Base-by-base conservation (phyloP, 2,888 invertebrate genomes). In the Chydorus sphaericus region DNA sequence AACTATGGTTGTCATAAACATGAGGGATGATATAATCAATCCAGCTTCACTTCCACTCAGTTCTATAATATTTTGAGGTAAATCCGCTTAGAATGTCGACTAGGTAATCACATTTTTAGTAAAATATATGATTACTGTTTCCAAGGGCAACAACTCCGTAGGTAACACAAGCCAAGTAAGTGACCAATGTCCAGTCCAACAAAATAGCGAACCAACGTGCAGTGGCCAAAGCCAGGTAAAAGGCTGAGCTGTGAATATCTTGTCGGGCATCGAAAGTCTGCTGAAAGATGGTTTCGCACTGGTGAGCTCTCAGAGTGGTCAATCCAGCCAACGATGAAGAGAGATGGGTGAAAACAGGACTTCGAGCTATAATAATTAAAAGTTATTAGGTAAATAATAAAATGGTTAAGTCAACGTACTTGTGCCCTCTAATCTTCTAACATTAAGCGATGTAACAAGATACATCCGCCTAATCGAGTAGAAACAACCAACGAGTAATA, bases 191-290 rank as follows among this genome's bases (percentile, higher is more conserved):
- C 61, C 88, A 75, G 68, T 97, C 97, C 64, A 97, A 72, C 79
- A 88, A 88, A 65, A 92, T 86, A 1, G 92, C 94, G 66, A 97
- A 92, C 62, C 96, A 93, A 59, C 94, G 81, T 16, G 88, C 87
- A 4, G 88, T 84, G 0, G 87, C 80, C 55, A 97, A 80, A 69
- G 91, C 92, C 64, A 90, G 74, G 67, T 82, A 93, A 85, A 89
- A 96, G 6, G 94, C 85, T 1, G 93, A 85, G 55, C 91, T 88
- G 66, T 96, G 92, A 4, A 56, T 20, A 8, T 56, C 57, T 20
- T 59, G 60, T 58, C 65, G 63, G n/a, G 60, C 59, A 51, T 66
- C 67, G 65, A 72, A 75, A 60, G 69, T 68, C 23, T 63, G 60
- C 26, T 65, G 60, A 60, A 74, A 72, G 37, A 65, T 63, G 1